These are phyloP conservation scores for Leucozona laternaria DNA, from an alignment of 2,888 invertebrate species.

Conservation along the genomic window DNA sequence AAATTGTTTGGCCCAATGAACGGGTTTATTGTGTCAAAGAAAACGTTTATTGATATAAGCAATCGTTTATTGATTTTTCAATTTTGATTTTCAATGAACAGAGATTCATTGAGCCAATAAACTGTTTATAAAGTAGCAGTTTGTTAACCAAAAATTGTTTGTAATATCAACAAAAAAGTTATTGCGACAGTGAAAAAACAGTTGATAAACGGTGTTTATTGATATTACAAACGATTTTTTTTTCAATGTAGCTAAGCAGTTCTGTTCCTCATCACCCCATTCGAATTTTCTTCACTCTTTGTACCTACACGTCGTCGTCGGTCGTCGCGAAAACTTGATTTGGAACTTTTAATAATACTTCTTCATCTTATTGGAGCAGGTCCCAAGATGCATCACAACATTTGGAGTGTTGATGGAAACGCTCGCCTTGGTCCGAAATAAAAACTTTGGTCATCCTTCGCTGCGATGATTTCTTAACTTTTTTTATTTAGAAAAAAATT, in stretches of 20 bases:
- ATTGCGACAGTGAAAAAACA: too few relatives aligned
- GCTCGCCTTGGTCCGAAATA: not conserved
- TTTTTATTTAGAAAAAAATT: not conserved
- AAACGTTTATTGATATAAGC: too few relatives aligned
- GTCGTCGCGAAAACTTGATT: conserved; percentile 21
- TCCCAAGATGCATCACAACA: not conserved
- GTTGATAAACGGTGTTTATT: too few relatives aligned
- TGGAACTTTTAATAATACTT: conserved; percentile 16
- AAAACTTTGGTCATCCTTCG: conserved; percentile 18
- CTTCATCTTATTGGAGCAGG: not conserved
- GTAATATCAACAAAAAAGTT: too few relatives aligned
- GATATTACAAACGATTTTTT: too few relatives aligned
- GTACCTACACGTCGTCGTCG: conserved; percentile 3
- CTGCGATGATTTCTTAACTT: conserved; percentile 6
- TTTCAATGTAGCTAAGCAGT: not conserved
- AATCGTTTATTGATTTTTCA: too few relatives aligned
- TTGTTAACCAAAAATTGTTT: too few relatives aligned
- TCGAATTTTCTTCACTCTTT: not conserved
- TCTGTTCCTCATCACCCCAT: not conserved
- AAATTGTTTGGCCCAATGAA: too few relatives aligned
- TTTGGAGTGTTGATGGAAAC: not conserved
- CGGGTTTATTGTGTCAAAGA: too few relatives aligned
- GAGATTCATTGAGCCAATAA: too few relatives aligned
- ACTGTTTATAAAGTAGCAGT: too few relatives aligned
- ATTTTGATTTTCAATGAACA: too few relatives aligned